Conservation (phyloP, 2,113 vertebrate species). For the Natator depressus region DNA sequence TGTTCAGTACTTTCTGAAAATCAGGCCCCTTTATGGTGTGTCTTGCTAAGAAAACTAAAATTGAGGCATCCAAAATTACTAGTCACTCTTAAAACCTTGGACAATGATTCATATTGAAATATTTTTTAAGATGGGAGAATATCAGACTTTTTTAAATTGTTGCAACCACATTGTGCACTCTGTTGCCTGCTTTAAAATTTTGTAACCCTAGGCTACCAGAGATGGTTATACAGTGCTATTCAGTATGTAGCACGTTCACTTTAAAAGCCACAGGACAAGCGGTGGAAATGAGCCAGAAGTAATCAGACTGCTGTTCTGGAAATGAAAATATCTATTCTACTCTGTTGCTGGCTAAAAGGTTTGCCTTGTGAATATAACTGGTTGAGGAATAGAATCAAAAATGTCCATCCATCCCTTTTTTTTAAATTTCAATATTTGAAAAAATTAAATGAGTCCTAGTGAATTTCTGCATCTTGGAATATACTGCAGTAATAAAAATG, state of each 20-base stretch:
- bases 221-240: not conserved
- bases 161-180: not conserved
- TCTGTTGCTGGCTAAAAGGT: not conserved
- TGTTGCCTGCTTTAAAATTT: not conserved
- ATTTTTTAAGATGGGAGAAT: not conserved
- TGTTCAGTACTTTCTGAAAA: not conserved
- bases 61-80: not conserved
- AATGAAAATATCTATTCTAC: not conserved
- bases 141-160: not conserved
- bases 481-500: not conserved
- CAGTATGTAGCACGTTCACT: not conserved
- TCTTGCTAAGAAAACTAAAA: not conserved
- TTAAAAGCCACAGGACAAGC: not conserved
- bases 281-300: not conserved
- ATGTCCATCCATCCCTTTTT: not conserved
- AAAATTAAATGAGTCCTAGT: not conserved
- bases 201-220: not conserved
- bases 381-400: not conserved
- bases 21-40: not conserved
- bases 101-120: not conserved
- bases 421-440: not conserved
- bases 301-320: not conserved
- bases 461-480: not conserved
- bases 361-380: not conserved
- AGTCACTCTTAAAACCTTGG: not conserved